A percentile compares a stretch with the other conserved stretches of the same genome.
These are phyloP conservation scores for Myocastor coypus DNA, from an alignment of 2,113 vertebrate genomes.

Conservation along the genomic window DNA sequence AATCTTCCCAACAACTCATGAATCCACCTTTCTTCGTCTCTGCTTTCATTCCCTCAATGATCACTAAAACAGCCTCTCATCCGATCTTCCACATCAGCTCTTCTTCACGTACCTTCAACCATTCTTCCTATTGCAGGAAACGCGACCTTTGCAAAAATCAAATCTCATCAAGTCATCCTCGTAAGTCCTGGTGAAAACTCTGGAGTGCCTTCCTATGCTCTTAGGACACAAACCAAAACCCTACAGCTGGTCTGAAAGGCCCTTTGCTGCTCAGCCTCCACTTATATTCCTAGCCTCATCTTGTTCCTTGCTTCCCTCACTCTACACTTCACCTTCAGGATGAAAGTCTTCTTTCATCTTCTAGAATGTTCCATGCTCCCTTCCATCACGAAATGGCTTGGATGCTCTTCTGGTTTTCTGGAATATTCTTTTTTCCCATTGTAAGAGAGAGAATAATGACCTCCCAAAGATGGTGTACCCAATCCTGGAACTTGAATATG, in stretches of 20 bases:
- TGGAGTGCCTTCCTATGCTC: background rate
- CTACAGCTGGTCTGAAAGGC: background rate
- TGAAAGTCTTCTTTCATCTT: background rate
- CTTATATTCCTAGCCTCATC: background rate
- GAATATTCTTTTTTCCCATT: background rate
- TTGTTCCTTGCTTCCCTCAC: background rate
- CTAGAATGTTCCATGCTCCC: background rate
- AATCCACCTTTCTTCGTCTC: background rate
- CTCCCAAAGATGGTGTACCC: background rate
- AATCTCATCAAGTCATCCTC: background rate
- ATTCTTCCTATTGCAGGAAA: background rate
- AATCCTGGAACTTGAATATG: background rate
- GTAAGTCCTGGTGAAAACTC: background rate
- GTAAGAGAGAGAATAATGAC: background rate
- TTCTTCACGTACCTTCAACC: background rate
- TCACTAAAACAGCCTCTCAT: background rate
- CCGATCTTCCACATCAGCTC: background rate
- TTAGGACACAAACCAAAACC: conserved; percentile 35
- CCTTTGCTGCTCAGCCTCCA: background rate
- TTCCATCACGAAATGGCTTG: background rate
- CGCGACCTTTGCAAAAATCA: background rate
- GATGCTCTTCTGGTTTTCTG: background rate
- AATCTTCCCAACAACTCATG: background rate
- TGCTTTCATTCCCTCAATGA: background rate
- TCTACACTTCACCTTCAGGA: background rate